phyloP scores from a whole-genome alignment of 1,140 invertebrate species.

The Saccostrea echinata region DNA sequence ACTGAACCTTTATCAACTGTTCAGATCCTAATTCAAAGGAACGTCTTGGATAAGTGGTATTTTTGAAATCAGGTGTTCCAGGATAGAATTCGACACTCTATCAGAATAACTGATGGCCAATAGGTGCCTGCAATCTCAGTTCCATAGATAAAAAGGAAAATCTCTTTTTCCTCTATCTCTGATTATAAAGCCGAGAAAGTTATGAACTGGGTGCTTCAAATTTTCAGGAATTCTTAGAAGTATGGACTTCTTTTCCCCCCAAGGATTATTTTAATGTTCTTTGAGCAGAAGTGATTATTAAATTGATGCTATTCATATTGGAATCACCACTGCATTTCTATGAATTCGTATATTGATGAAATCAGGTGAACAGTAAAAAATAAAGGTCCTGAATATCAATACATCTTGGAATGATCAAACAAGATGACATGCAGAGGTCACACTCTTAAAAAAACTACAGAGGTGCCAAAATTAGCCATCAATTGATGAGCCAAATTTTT shows the following conservation, averaged over 20 bases:
- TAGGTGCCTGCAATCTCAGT: background rate
- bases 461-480: background rate
- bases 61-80: conserved; percentile 14
- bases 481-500: background rate
- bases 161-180: background rate
- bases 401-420: background rate
- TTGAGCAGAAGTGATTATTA: background rate
- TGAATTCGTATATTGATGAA: background rate
- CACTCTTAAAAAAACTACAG: background rate
- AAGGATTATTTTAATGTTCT: background rate
- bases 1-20: background rate
- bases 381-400: background rate
- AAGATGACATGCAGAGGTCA: background rate
- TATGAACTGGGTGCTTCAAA: background rate
- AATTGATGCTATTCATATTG: background rate
- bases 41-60: background rate
- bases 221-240: background rate
- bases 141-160: background rate
- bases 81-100: background rate
- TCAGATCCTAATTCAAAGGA: conserved; percentile 25
- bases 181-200: too few species aligned
- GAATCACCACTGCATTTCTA: background rate
- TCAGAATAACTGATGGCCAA: background rate
- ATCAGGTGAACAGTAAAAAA: too few species aligned
- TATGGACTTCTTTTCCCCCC: background rate